Evolutionary conservation across 1,140 invertebrate genomes (phyloP), one percentile per base, ranked within the genome.

Genomic region (Druon quercuslanigerum): DNA sequence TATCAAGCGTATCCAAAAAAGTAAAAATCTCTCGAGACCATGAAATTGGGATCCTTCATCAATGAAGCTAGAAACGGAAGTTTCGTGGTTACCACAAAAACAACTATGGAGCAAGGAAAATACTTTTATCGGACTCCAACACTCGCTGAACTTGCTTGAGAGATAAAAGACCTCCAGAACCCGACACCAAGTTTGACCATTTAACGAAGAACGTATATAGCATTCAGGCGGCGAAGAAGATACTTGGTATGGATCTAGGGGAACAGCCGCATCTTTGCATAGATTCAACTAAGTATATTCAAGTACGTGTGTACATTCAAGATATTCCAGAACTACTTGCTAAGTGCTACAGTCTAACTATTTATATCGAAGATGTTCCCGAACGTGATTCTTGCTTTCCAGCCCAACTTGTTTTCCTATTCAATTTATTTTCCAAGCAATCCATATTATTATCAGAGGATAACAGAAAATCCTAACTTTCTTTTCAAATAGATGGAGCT

Each of bases 91-190:
- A 14, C 0, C 13, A 19, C 6, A n/a, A 25, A 72, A 82, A 80
- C 83, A 88, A 73, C 71, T 76, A 51, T 74, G 56, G 70, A 66
- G 77, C 71, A 84, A 89, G 87, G 86, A 89, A 90, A 89, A 89
- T 85, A 86, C 83, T 88, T 89, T 89, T 89, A 90, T 90, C 89
- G 86, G 86, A 74, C 83, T 72, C 78, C 78, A 80, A 87, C 88
- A 88, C 84, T 86, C 83, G 83, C 74, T 79, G 74, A 87, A 87
- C 86, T 87, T 85, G 83, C 84, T 85, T 79, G 79, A 70, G 78
- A 85, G 83, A 85, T 86, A 84, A 79, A 87, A 84, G 83, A 87
- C 80, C 82, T 82, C 79, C 78, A 75, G 74, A 86, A 82, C 82
- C 85, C 82, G 75, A 78, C 81, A 56, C 71, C 79, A 89, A 89